Base-by-base conservation (phyloP, 1,140 invertebrate species). In the Pogonus chalceus region DNA sequence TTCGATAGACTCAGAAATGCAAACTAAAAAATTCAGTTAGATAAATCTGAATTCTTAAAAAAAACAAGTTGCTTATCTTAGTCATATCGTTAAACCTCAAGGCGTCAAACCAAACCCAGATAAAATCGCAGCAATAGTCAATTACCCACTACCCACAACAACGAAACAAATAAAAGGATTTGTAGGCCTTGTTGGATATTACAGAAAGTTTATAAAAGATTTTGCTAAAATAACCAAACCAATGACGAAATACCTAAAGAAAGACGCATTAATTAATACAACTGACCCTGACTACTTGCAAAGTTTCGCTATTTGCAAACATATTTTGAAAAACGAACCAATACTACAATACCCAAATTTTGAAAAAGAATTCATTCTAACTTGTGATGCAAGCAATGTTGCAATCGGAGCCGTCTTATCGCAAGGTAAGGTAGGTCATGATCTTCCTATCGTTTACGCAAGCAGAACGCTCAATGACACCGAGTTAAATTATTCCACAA, bases 401-500 rank as follows among this genome's bases (percentile, higher is more conserved):
- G 63, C 56, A 0, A 43, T 65, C 37, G 62, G 62, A 14, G 57
- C 57, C 0, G 51, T 64, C 0, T 31, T 62, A n/a, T 37, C 52
- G 18, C 61, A 65, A 58, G 55, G 58, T 4, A 49, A 58, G 24
- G 35, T 60, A 21, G 58, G 62, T 10, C 46, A 65, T 50, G 60
- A 65, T 20, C 51, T 51, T 46, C 60, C 62, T 7, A 59, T 65
- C 31, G 60, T 58, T 2, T 66, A 62, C 23, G 31, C 53, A 2
- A 61, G 60, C 1, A 31, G 60, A 56, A 35, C 58, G 0, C 35
- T 64, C 50, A 63, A 59, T 39, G 22, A 46, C 0, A 55, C 57
- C 2, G 62, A 66, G 51, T 53, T 23, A 51, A 66, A 65, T 49
- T 65, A 65, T 51, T 35, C 35, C 2, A 64, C 60, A 2, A 65